phyloP scores from a whole-genome alignment of 2,888 invertebrate genomes.

The Catocala fraxini region DNA sequence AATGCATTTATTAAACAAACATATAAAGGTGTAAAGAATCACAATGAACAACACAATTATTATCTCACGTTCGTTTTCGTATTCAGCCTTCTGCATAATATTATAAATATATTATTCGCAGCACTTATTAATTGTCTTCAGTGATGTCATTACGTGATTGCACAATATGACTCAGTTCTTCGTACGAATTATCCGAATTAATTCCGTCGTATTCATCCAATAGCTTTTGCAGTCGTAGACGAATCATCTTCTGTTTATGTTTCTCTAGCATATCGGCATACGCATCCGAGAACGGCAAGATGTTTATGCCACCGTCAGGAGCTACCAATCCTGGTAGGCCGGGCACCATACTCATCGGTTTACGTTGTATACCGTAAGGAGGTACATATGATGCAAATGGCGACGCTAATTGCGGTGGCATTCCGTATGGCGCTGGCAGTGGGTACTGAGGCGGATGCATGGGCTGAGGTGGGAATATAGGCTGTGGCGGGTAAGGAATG shows the following conservation, averaged over 20 bases:
- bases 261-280: conserved; percentile 74
- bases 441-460: conserved; percentile 2
- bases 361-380: conserved; percentile 16
- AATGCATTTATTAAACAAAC: too few species aligned
- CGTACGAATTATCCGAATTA: neutral
- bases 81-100: too few species aligned
- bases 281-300: conserved; percentile 77
- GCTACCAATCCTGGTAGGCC: conserved; percentile 72
- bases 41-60: too few species aligned
- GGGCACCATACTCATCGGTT: conserved; percentile 66
- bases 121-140: neutral
- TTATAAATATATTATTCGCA: too few species aligned
- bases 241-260: conserved; percentile 69
- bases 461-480: neutral
- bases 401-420: conserved; percentile 4
- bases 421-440: too few species aligned
- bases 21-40: too few species aligned
- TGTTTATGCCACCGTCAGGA: conserved; percentile 73
- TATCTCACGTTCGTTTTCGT: too few species aligned
- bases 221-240: conserved; percentile 58
- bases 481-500: conserved; percentile 16
- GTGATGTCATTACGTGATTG: neutral
- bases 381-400: conserved; percentile 16
- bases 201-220: conserved; percentile 15
- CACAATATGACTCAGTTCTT: neutral